These are phyloP conservation scores for Meleagris gallopavo DNA, from an alignment of 2,113 vertebrate species.

Conservation along the genomic window DNA sequence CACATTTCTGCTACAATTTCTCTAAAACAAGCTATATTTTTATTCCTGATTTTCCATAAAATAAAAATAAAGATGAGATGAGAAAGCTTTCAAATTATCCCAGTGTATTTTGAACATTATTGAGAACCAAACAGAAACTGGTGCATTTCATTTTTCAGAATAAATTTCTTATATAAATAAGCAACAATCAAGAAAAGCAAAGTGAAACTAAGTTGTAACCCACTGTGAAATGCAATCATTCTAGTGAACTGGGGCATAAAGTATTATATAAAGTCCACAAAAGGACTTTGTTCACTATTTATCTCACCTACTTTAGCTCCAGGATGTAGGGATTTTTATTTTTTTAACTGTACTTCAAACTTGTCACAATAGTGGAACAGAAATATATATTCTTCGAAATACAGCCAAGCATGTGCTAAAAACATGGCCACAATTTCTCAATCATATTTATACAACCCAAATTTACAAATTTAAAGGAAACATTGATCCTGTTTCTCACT, in stretches of 20 bases:
- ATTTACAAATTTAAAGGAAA: neutral
- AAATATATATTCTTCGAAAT: neutral
- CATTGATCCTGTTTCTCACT: neutral
- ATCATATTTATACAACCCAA: neutral
- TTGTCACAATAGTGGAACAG: neutral
- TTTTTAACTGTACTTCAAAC: constrained; percentile 20
- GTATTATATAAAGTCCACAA: too few species aligned
- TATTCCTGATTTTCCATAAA: neutral
- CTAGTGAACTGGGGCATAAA: constrained; percentile 20
- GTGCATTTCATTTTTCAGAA: neutral
- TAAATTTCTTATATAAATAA: neutral
- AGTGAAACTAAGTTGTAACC: neutral
- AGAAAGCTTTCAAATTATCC: neutral
- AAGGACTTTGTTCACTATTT: constrained; percentile 46
- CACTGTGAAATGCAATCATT: neutral
- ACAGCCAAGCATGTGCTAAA: neutral
- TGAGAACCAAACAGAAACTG: neutral
- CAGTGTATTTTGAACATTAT: neutral
- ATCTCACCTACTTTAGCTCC: constrained; percentile 49
- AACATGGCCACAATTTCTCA: neutral
- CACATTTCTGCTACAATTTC: neutral
- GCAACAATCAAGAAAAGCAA: neutral
- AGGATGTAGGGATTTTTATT: constrained; percentile 49
- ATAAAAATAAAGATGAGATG: neutral
- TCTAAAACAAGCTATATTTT: neutral